These are phyloP conservation scores for Benthosema pterotum DNA, from an alignment of 2,797 vertebrate species.

Conservation along the genomic window DNA sequence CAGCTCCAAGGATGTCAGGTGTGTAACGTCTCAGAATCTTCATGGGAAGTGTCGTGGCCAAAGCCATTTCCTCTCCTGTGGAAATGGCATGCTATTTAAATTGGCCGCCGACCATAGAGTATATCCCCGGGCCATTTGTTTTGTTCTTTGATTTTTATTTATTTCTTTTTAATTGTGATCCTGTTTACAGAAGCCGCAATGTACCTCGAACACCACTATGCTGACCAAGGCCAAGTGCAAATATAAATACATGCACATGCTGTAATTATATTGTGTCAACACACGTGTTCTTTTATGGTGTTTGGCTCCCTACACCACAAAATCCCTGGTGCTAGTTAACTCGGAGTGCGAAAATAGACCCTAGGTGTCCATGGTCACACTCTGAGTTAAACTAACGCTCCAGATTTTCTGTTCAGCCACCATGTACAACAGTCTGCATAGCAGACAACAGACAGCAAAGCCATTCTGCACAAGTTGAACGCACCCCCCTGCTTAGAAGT, in stretches of 20 bases:
- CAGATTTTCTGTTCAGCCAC: neutral
- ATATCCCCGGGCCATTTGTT: constrained; percentile 42
- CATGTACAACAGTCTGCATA: constrained; percentile 9
- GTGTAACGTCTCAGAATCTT: too few relatives aligned
- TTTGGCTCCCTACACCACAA: constrained; percentile 33
- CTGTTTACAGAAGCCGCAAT: constrained; percentile 47
- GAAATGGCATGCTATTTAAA: constrained; percentile 26
- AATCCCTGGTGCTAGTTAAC: too few relatives aligned
- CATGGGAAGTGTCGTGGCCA: too few relatives aligned
- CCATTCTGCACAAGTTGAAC: constrained; percentile 6
- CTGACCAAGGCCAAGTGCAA: constrained; percentile 35
- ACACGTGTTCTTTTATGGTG: constrained; percentile 48
- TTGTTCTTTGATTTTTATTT: neutral
- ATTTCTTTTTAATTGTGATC: constrained; percentile 52
- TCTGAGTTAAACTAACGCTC: too few relatives aligned
- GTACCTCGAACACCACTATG: constrained; percentile 14
- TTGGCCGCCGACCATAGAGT: constrained; percentile 17
- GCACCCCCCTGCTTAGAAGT: constrained; percentile 1
- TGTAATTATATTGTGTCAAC: constrained; percentile 55
- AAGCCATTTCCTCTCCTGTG: constrained; percentile 46
- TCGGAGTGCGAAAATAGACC: too few relatives aligned
- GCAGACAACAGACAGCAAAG: too few relatives aligned
- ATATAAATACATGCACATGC: constrained; percentile 57
- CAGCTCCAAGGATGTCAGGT: too few relatives aligned
- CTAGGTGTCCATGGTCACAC: too few relatives aligned